Percentiles rank a stretch among this genome's conserved stretches.
phyloP scores from a whole-genome alignment of 1,140 invertebrate species.

The Drosophila kepulauana region DNA sequence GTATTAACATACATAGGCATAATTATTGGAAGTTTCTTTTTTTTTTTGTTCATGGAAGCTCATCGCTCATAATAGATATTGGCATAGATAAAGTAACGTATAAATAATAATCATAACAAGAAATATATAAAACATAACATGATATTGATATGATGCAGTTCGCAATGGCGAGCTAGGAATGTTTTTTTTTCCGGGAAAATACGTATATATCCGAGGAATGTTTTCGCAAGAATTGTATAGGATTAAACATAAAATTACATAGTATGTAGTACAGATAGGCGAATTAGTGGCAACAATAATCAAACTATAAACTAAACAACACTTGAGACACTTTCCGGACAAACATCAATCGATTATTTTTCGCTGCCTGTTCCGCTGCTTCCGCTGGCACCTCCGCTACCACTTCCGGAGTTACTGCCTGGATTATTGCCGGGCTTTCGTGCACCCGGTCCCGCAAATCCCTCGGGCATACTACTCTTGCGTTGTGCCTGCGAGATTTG shows the following conservation, averaged over 20 bases:
- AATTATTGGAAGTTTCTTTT: conserved; percentile 2
- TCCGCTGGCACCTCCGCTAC: conserved; percentile 4
- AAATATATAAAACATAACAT: conserved; percentile 14
- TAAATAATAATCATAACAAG: conserved; percentile 9
- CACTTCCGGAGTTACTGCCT: neutral
- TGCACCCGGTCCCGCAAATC: conserved; percentile 34
- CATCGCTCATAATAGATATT: conserved; percentile 14
- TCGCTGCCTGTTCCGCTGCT: conserved; percentile 11
- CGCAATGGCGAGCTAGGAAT: too few relatives aligned
- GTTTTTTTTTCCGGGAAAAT: too few relatives aligned
- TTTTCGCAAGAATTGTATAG: too few relatives aligned
- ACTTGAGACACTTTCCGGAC: conserved; percentile 28
- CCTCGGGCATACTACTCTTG: conserved; percentile 82
- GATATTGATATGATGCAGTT: too few relatives aligned
- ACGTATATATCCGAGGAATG: too few relatives aligned
- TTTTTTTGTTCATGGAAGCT: conserved; percentile 37
- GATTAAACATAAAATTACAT: too few relatives aligned
- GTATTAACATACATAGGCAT: neutral
- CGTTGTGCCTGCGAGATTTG: conserved; percentile 82
- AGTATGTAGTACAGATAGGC: conserved; percentile 4
- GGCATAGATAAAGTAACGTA: conserved; percentile 27
- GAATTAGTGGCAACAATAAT: conserved; percentile 39
- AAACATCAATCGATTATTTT: conserved; percentile 14
- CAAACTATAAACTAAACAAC: conserved; percentile 46
- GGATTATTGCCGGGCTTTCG: neutral